A percentile compares a stretch with the other conserved stretches of the same genome.
Evolutionary conservation across 2,888 invertebrate genomes (phyloP).

Genomic region (Ecdyonurus torrentis): DNA sequence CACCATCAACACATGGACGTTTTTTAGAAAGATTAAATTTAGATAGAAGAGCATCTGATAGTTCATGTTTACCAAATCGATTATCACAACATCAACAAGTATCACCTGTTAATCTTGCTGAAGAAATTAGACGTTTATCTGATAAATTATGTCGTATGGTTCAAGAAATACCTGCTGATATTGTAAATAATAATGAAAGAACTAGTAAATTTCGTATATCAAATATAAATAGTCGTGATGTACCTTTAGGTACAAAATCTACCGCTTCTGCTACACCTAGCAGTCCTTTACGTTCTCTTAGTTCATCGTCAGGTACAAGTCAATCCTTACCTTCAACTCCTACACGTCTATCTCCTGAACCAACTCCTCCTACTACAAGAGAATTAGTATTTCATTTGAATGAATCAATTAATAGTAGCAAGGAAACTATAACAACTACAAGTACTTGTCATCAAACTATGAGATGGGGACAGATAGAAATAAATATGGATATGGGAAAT

Average conservation of each 20-base stretch:
- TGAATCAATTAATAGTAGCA: slow-evolving; percentile 52
- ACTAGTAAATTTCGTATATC: slow-evolving; percentile 47
- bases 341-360: slow-evolving; percentile 27
- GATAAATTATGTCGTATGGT: slow-evolving; percentile 42
- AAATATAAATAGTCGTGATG: slow-evolving; percentile 46
- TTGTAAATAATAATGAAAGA: slow-evolving; percentile 16
- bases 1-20: not conserved
- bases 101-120: slow-evolving; percentile 38
- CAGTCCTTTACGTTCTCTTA: slow-evolving; percentile 1
- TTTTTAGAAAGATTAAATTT: slow-evolving; percentile 22
- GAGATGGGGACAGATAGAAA: slow-evolving; percentile 1
- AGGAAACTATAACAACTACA: not conserved
- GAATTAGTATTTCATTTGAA: slow-evolving; percentile 55
- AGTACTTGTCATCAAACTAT: slow-evolving; percentile 14
- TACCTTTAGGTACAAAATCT: slow-evolving; percentile 43
- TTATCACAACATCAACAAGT: slow-evolving; percentile 14
- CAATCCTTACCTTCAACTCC: slow-evolving; percentile 27
- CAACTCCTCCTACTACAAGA: slow-evolving; percentile 10
- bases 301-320: slow-evolving; percentile 14
- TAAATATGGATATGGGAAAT: not conserved
- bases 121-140: slow-evolving; percentile 67
- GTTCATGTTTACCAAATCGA: slow-evolving; percentile 39
- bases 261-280: slow-evolving; percentile 22
- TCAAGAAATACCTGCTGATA: slow-evolving; percentile 4
- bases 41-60: slow-evolving; percentile 63